phyloP scores from a whole-genome alignment of 1,140 invertebrate species.

The Atta colombica region DNA sequence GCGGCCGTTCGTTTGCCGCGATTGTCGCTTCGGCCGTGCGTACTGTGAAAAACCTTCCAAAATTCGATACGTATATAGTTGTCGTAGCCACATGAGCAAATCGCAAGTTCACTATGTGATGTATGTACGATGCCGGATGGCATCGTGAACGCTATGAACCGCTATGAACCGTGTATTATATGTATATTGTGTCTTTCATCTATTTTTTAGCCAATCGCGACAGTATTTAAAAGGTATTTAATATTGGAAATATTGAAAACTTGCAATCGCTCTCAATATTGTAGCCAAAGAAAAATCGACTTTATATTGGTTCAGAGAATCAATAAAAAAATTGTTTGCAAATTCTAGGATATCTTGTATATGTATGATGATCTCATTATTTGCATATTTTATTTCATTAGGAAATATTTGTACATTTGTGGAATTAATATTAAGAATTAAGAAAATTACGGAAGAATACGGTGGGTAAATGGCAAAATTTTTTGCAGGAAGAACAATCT shows the following conservation, averaged over 20 bases:
- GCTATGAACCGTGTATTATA: not conserved
- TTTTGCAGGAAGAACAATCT: not conserved
- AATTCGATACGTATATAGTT: conserved; percentile 64
- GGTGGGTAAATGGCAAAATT: not conserved
- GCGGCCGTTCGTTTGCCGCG: conserved; percentile 83
- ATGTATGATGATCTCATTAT: too few relatives aligned
- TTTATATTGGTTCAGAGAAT: not conserved
- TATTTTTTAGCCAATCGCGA: not conserved
- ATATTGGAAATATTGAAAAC: not conserved
- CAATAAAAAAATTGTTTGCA: not conserved
- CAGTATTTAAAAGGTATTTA: conserved; percentile 2
- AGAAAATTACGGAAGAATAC: not conserved
- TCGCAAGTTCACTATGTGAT: conserved; percentile 42
- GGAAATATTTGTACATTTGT: not conserved
- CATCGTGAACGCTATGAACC: conserved; percentile 1
- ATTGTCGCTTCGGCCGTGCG: conserved; percentile 76
- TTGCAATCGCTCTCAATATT: not conserved
- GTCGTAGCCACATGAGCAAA: conserved; percentile 33
- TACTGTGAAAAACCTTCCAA: conserved; percentile 77
- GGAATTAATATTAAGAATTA: conserved; percentile 1
- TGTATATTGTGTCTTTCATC: not conserved
- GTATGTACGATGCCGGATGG: not conserved
- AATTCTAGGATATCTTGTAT: not conserved
- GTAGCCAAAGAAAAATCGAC: conserved; percentile 1
- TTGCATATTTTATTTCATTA: not conserved